Evolutionary conservation across 2,797 vertebrate genomes (phyloP).

Genomic region (Cossypha caffra): DNA sequence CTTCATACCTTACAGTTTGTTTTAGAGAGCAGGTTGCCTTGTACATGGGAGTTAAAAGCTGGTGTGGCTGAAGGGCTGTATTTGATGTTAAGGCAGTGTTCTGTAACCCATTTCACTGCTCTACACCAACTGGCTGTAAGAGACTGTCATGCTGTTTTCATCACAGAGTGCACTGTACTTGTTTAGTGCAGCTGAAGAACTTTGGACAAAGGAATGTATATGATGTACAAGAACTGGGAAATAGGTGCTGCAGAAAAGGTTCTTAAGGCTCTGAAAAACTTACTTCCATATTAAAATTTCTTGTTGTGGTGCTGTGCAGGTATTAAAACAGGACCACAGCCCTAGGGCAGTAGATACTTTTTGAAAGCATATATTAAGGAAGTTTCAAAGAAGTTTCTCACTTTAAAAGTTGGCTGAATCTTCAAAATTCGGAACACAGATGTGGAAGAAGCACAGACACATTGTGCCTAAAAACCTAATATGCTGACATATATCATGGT

Average conservation of each 20-base stretch:
- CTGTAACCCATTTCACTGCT: not conserved
- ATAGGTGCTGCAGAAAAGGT: not conserved
- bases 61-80: not conserved
- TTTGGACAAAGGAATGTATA: not conserved
- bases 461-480: not conserved
- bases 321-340: not conserved
- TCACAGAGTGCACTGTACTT: not conserved
- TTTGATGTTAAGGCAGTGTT: not conserved
- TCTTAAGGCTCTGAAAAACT: not conserved
- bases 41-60: not conserved
- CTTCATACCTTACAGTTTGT: not conserved
- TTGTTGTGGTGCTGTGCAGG: not conserved
- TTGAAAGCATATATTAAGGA: not conserved
- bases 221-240: not conserved
- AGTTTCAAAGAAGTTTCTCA: not conserved
- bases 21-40: not conserved
- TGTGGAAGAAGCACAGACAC: not conserved
- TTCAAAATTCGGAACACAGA: not conserved
- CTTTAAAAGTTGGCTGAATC: not conserved
- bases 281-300: not conserved
- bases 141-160: not conserved
- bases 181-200: not conserved
- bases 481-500: rapidly evolving
- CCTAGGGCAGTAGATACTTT: not conserved
- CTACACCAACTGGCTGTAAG: not conserved